Evolutionary conservation across 2,113 vertebrate species (phyloP).

Genomic region (Pelecanoides urinatrix): DNA sequence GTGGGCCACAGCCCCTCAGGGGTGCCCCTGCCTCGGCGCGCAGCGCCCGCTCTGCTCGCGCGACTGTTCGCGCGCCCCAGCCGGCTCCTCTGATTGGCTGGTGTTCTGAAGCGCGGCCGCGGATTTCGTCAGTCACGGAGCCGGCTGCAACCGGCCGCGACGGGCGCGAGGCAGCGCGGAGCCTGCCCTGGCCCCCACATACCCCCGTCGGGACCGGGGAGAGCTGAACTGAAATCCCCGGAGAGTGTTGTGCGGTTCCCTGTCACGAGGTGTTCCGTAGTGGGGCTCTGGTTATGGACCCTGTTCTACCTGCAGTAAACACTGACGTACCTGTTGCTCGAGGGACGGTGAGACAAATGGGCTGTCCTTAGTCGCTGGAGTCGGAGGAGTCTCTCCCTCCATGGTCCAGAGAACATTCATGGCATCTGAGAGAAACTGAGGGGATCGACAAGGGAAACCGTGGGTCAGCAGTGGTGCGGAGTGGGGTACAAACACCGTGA

Average conservation of each 20-base stretch:
- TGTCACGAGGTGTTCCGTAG: accelerated
- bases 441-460: background rate
- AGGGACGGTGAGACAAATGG: background rate
- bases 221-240: background rate
- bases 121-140: too few relatives aligned
- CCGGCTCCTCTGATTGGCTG: background rate
- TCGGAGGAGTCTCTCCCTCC: background rate
- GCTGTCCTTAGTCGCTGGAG: too few relatives aligned
- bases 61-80: too few relatives aligned
- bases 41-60: background rate
- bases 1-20: too few relatives aligned
- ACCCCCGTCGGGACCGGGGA: accelerated
- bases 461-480: too few relatives aligned
- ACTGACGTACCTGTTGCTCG: accelerated
- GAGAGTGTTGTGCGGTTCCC: background rate
- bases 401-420: background rate
- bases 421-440: background rate
- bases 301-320: background rate
- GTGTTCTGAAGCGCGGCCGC: background rate
- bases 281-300: accelerated
- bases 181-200: accelerated
- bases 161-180: accelerated
- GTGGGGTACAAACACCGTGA: background rate
- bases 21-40: accelerated
- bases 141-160: background rate